These are phyloP conservation scores for Gallinago undulata DNA, from an alignment of 2,113 vertebrate genomes.

Conservation along the genomic window DNA sequence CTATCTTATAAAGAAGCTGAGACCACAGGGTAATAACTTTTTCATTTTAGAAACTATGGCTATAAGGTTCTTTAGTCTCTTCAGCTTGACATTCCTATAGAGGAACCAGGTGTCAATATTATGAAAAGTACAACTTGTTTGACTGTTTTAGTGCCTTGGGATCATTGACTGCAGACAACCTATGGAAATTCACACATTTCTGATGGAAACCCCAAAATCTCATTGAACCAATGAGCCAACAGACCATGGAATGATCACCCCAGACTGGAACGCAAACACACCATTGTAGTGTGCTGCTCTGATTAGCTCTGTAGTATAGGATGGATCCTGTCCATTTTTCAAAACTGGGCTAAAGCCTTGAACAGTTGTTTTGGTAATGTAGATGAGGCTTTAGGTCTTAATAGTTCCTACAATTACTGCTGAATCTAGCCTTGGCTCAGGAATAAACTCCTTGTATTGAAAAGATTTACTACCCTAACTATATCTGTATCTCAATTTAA, in stretches of 20 bases:
- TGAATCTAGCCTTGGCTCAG: constrained; percentile 66
- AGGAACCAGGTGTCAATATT: background rate
- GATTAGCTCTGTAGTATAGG: background rate
- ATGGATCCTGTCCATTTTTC: constrained; percentile 10
- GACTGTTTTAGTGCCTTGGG: background rate
- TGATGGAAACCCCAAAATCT: background rate
- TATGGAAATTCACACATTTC: background rate
- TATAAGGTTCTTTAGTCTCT: background rate
- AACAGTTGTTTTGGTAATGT: constrained; percentile 61
- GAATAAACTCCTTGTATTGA: constrained; percentile 63
- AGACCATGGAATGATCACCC: background rate
- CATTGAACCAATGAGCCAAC: background rate
- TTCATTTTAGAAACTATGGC: background rate
- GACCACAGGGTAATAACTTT: background rate
- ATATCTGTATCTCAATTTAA: constrained; percentile 75
- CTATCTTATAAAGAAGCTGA: background rate
- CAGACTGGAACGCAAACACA: background rate
- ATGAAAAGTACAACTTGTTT: background rate
- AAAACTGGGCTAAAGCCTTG: constrained; percentile 48
- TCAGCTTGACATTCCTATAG: background rate
- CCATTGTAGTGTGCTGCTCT: background rate
- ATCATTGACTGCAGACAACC: background rate
- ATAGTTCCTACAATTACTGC: constrained; percentile 36
- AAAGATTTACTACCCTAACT: constrained; percentile 75
- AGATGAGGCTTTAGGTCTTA: constrained; percentile 55